These are phyloP conservation scores for Elmis aenea DNA, from an alignment of 2,888 invertebrate species.

Conservation along the genomic window DNA sequence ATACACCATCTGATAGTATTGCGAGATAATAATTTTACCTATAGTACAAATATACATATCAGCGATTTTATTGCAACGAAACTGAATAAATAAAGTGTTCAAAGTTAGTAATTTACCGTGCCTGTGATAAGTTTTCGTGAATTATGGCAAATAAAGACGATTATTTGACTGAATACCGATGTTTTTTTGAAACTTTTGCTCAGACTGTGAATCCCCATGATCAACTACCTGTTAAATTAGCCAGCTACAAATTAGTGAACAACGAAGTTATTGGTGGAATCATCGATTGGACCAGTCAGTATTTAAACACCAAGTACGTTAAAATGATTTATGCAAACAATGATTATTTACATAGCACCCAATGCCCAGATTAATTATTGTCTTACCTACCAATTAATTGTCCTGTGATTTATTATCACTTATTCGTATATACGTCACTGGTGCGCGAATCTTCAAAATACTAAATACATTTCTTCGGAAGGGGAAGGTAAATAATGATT, in stretches of 20 bases:
- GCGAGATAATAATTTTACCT: constrained; percentile 20
- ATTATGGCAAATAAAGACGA: constrained; percentile 57
- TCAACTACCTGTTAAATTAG: constrained; percentile 68
- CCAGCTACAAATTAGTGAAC: constrained; percentile 63
- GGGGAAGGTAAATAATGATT: too few species aligned
- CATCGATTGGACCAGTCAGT: constrained; percentile 70
- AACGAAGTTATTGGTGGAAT: constrained; percentile 69
- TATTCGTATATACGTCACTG: too few species aligned
- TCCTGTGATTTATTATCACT: too few species aligned
- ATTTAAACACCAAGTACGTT: constrained; percentile 71
- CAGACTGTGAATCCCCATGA: constrained; percentile 65
- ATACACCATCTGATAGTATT: too few species aligned
- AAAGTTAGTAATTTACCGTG: constrained; percentile 5
- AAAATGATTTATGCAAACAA: too few species aligned
- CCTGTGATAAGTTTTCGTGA: constrained; percentile 17
- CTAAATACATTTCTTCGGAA: too few species aligned
- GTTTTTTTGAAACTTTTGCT: constrained; percentile 69
- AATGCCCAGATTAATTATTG: too few species aligned
- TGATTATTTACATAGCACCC: too few species aligned
- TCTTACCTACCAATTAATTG: too few species aligned
- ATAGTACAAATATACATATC: constrained; percentile 39
- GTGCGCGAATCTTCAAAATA: too few species aligned
- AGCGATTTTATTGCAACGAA: constrained; percentile 34
- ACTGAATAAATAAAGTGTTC: constrained; percentile 28
- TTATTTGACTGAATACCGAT: constrained; percentile 63